Conservation (phyloP, 2,797 vertebrate genomes). For the Limosa lapponica region DNA sequence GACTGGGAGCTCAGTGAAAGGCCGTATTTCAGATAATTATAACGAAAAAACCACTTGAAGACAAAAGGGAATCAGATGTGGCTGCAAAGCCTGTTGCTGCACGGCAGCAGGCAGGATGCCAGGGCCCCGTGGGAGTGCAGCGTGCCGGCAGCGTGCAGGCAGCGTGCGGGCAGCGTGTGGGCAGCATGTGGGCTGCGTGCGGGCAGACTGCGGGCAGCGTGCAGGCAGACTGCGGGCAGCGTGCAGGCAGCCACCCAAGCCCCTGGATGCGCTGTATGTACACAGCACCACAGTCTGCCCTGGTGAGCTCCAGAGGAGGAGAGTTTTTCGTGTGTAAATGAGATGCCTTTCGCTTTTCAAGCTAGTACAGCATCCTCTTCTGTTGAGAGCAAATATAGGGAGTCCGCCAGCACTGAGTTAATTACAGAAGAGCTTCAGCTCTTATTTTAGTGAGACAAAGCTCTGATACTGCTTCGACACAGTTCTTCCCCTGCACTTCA, state of each 20-base stretch:
- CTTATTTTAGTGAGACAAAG: background rate
- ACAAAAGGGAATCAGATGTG: background rate
- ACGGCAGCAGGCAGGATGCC: background rate
- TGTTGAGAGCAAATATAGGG: slow-evolving; percentile 26
- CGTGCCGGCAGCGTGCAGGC: background rate
- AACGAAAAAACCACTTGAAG: background rate
- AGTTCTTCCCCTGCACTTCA: background rate
- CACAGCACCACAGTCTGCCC: too few species aligned
- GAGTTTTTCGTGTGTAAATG: slow-evolving; percentile 43
- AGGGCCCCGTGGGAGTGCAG: background rate
- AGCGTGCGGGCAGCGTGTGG: background rate
- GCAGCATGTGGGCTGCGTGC: too few species aligned
- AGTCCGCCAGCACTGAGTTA: slow-evolving; percentile 30
- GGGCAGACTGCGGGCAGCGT: background rate
- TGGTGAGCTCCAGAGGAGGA: background rate
- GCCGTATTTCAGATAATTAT: slow-evolving; percentile 9
- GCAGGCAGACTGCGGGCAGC: fast-evolving
- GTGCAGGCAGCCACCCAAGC: fast-evolving
- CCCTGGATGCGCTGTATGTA: fast-evolving
- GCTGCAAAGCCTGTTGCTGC: background rate
- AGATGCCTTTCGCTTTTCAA: slow-evolving; percentile 47
- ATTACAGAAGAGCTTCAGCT: slow-evolving; percentile 19
- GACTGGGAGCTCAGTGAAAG: slow-evolving; percentile 19
- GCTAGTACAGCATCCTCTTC: slow-evolving; percentile 25
- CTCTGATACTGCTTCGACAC: background rate